Percentiles rank a stretch among this genome's conserved stretches.
Evolutionary conservation across 2,113 vertebrate species (phyloP).

Genomic region (Pachypanchax playfairii): DNA sequence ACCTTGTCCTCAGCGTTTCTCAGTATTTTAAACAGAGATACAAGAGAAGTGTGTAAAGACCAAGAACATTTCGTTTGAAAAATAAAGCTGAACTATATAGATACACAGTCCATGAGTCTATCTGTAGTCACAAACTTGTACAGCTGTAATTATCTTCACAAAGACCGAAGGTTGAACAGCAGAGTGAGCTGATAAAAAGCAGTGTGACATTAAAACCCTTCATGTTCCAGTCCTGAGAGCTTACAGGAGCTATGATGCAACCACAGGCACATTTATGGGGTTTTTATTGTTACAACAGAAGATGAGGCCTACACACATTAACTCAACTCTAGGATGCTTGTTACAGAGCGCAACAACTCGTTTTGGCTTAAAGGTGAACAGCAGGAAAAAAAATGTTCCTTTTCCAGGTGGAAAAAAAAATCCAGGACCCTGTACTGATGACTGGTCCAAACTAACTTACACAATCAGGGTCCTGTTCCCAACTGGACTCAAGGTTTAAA

Average conservation of each 20-base stretch:
- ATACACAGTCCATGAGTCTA: not conserved
- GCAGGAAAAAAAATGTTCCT: too few species aligned
- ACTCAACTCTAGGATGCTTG: too few species aligned
- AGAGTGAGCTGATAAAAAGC: not conserved
- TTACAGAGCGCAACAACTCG: too few species aligned
- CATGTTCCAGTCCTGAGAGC: not conserved
- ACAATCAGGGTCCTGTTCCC: not conserved
- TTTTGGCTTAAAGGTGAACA: too few species aligned
- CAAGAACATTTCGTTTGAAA: too few species aligned
- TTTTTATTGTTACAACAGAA: not conserved
- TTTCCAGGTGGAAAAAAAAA: not conserved
- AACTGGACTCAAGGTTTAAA: not conserved
- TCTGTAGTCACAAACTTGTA: not conserved
- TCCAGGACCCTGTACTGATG: not conserved
- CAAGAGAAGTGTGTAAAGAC: too few species aligned
- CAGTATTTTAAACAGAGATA: too few species aligned
- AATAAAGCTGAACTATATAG: not conserved
- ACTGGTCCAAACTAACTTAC: not conserved
- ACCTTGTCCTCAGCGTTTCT: too few species aligned
- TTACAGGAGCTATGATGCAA: not conserved
- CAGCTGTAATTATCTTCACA: not conserved
- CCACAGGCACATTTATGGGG: not conserved
- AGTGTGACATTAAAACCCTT: not conserved
- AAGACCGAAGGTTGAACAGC: not conserved
- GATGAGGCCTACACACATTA: too few species aligned